These are phyloP conservation scores for Rattus rattus DNA, from an alignment of 2,113 vertebrate species.

Conservation along the genomic window DNA sequence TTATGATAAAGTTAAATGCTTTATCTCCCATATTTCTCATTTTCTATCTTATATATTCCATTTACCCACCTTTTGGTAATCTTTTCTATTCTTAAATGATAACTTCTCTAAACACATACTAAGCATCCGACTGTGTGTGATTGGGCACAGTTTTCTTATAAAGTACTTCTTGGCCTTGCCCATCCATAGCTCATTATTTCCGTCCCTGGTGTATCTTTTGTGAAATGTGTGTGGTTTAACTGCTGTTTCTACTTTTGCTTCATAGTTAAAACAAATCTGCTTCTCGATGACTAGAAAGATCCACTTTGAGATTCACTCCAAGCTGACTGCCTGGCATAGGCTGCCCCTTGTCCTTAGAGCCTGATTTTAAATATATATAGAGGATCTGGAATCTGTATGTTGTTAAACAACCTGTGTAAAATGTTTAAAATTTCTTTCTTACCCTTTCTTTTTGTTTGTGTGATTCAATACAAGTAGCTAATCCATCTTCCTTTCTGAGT, in stretches of 20 bases:
- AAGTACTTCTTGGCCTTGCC: neutral
- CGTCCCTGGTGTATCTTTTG: neutral
- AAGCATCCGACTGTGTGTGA: neutral
- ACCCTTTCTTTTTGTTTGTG: conserved; percentile 28
- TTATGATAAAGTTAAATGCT: conserved; percentile 36
- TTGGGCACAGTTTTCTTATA: neutral
- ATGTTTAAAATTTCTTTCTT: neutral
- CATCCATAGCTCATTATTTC: neutral
- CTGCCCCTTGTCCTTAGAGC: neutral
- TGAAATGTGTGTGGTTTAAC: neutral
- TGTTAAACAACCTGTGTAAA: neutral
- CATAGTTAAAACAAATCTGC: neutral
- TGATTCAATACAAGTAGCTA: neutral
- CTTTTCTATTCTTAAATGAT: conserved; percentile 12
- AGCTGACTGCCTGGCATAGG: neutral
- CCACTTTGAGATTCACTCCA: neutral
- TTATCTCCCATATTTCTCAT: conserved; percentile 30
- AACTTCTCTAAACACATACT: neutral
- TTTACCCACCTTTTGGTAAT: neutral
- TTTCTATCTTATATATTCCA: conserved; percentile 31
- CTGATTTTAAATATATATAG: neutral
- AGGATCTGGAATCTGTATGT: neutral
- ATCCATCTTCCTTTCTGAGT: neutral
- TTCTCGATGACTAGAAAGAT: conserved; percentile 20
- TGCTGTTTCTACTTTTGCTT: conserved; percentile 30